phyloP scores from a whole-genome alignment of 2,888 invertebrate genomes.

The Parnassius smintheus region DNA sequence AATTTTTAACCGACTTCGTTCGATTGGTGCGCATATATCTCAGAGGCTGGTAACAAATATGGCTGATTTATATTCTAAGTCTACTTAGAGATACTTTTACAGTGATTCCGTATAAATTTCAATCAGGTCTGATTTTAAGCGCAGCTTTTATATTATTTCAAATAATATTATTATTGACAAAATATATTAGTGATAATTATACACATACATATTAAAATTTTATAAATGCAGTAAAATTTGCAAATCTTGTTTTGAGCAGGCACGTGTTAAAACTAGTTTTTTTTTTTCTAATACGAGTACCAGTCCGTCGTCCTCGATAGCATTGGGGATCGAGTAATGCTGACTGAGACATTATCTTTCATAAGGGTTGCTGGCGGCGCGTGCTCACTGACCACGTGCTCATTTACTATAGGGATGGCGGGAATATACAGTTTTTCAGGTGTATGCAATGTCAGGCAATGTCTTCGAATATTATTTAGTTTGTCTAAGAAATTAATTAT shows the following conservation, averaged over 20 bases:
- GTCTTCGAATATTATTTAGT: too few species aligned
- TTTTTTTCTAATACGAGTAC: slow-evolving; percentile 22
- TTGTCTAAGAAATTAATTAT: too few species aligned
- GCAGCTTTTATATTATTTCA: too few species aligned
- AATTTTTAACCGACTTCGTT: too few species aligned
- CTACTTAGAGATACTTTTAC: too few species aligned
- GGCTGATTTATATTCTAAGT: too few species aligned
- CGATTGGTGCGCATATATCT: too few species aligned
- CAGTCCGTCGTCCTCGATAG: slow-evolving; percentile 33
- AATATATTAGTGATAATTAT: too few species aligned
- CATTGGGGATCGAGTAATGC: slow-evolving; percentile 39
- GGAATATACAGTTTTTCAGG: background rate
- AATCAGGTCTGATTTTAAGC: too few species aligned
- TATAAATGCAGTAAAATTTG: slow-evolving; percentile 7
- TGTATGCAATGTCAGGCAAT: slow-evolving; percentile 23
- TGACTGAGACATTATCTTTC: slow-evolving; percentile 43
- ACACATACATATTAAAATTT: background rate
- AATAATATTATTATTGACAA: too few species aligned
- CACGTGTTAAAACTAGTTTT: slow-evolving; percentile 16
- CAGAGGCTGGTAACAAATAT: too few species aligned
- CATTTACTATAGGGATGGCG: slow-evolving; percentile 20
- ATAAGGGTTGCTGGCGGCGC: slow-evolving; percentile 40
- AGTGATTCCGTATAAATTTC: too few species aligned
- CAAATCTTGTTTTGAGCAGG: slow-evolving; percentile 11
- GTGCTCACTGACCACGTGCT: slow-evolving; percentile 57